Conservation (phyloP, 1,140 invertebrate genomes). For the Caligus rogercresseyi region DNA sequence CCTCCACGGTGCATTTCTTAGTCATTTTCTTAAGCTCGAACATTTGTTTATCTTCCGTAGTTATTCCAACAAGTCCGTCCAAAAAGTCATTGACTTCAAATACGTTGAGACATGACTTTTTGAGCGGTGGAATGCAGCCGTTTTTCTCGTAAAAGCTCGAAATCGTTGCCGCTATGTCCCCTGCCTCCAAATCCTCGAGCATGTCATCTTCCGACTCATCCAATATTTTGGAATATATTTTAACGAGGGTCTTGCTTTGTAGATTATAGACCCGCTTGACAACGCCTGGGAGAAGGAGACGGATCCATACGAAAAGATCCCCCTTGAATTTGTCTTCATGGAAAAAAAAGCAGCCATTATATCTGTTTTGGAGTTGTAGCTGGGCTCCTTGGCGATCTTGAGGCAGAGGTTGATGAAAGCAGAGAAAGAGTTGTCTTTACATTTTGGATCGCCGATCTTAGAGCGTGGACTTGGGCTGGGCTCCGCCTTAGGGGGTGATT, state of each 20-base stretch:
- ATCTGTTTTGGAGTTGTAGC: slow-evolving; percentile 63
- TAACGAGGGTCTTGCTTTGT: slow-evolving; percentile 74
- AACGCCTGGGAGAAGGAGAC: slow-evolving; percentile 59
- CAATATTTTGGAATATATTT: slow-evolving; percentile 66
- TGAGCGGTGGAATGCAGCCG: slow-evolving; percentile 37
- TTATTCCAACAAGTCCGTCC: slow-evolving; percentile 47
- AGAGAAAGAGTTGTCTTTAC: slow-evolving; percentile 50
- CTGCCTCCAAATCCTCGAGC: slow-evolving; percentile 65
- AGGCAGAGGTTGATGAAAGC: slow-evolving; percentile 58
- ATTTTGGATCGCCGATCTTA: slow-evolving; percentile 14
- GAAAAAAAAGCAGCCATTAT: slow-evolving; percentile 48
- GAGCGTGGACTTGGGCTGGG: background rate
- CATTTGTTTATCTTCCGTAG: slow-evolving; percentile 71
- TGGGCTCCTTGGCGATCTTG: slow-evolving; percentile 50
- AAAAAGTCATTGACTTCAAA: slow-evolving; percentile 59
- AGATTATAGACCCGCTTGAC: slow-evolving; percentile 72
- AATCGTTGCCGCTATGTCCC: slow-evolving; percentile 77
- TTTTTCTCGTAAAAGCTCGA: slow-evolving; percentile 55
- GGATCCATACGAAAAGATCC: slow-evolving; percentile 60
- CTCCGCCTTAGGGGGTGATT: background rate
- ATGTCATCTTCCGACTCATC: slow-evolving; percentile 52
- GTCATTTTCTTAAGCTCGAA: slow-evolving; percentile 49
- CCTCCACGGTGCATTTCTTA: slow-evolving; percentile 55
- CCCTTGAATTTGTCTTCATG: slow-evolving; percentile 48
- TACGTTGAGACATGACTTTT: slow-evolving; percentile 48